Evolutionary conservation across 2,797 vertebrate species (phyloP).

Genomic region (Jordanella pulchra): DNA sequence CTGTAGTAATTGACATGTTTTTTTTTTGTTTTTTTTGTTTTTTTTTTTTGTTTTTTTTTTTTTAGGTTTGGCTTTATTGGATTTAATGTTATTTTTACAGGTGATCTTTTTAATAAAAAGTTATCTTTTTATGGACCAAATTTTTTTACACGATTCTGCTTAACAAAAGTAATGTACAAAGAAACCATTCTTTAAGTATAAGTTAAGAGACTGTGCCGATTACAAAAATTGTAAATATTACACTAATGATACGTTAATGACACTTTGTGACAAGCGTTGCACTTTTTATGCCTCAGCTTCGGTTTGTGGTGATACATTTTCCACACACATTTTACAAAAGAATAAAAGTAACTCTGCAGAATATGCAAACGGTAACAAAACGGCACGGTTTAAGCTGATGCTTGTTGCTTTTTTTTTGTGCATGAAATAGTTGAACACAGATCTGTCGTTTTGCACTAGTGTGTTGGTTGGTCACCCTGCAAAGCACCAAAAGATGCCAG

Average conservation of each 20-base stretch:
- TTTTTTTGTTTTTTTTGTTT: too few relatives aligned
- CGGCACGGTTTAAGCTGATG: not conserved
- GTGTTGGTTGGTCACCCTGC: not conserved
- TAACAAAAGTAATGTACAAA: not conserved
- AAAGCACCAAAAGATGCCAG: not conserved
- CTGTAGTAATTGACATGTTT: too few relatives aligned
- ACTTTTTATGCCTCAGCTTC: not conserved
- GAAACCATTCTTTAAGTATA: not conserved
- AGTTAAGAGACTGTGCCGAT: not conserved
- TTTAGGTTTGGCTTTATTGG: not conserved
- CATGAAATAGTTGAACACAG: not conserved
- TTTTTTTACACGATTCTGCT: not conserved
- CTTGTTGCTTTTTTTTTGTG: not conserved
- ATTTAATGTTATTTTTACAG: not conserved
- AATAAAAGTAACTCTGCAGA: not conserved
- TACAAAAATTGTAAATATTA: not conserved
- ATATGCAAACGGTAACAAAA: not conserved
- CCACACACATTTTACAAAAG: not conserved
- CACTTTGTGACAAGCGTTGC: not conserved
- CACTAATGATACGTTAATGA: not conserved
- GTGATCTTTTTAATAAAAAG: not conserved
- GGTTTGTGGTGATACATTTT: not conserved
- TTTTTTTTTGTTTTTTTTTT: not conserved
- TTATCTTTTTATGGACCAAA: not conserved
- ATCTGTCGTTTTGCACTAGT: not conserved